These are phyloP conservation scores for Drosophila kuntzei DNA, from an alignment of 2,888 invertebrate genomes.

Conservation along the genomic window DNA sequence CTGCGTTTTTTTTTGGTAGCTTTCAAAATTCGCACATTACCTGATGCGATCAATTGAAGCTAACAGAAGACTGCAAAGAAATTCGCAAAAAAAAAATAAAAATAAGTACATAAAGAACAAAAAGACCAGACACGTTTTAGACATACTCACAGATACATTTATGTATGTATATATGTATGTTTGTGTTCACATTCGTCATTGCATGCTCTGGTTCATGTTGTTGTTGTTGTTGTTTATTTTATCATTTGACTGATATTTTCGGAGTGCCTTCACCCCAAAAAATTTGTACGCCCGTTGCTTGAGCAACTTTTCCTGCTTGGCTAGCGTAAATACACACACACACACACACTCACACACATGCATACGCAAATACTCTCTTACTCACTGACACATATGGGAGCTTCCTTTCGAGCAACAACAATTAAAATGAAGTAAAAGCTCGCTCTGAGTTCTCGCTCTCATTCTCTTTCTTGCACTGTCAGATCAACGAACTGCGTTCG, in stretches of 20 bases:
- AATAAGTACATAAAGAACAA: conserved; percentile 28
- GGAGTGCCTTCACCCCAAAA: conserved; percentile 74
- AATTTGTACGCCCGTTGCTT: conserved; percentile 44
- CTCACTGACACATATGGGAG: conserved; percentile 42
- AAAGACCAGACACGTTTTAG: conserved; percentile 72
- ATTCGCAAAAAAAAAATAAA: conserved; percentile 37
- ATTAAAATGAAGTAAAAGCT: conserved; percentile 60
- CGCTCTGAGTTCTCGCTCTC: conserved; percentile 34
- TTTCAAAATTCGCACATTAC: conserved; percentile 56
- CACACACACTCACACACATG: not conserved
- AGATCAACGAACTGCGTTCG: conserved; percentile 75
- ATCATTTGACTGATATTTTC: conserved; percentile 79
- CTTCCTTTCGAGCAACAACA: conserved; percentile 48
- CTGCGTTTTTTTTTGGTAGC: conserved; percentile 50
- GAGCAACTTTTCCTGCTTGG: conserved; percentile 63
- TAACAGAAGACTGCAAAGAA: conserved; percentile 37
- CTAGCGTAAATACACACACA: conserved; percentile 26
- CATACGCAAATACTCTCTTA: conserved; percentile 15
- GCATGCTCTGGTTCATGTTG: conserved; percentile 58
- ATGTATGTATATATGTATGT: conserved; percentile 36
- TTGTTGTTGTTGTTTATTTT: conserved; percentile 57
- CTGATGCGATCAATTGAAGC: conserved; percentile 69
- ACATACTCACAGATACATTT: conserved; percentile 30
- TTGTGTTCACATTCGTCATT: conserved; percentile 51
- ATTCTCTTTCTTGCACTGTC: conserved; percentile 26